Conservation (phyloP, 2,888 invertebrate genomes). For the Chaetogeoica ovagalla region DNA sequence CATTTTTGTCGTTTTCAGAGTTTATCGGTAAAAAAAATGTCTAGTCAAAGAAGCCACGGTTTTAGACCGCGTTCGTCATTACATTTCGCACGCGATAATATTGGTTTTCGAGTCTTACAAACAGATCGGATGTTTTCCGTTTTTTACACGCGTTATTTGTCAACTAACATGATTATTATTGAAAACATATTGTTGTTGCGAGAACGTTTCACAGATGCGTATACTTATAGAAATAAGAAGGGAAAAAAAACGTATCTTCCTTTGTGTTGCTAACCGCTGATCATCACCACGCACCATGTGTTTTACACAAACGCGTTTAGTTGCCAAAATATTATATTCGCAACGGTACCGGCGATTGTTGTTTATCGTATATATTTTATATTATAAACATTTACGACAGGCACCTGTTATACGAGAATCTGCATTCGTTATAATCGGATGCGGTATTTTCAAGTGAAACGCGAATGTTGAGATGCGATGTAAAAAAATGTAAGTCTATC, state of each 20-base stretch:
- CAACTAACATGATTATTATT: neutral
- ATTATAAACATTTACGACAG: constrained; percentile 1
- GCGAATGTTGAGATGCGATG: neutral
- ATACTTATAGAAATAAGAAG: too few relatives aligned
- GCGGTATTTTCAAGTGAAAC: neutral
- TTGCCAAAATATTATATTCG: constrained; percentile 33
- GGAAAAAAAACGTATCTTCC: constrained; percentile 1
- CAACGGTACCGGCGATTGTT: neutral
- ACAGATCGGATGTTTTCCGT: neutral
- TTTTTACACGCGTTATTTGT: neutral
- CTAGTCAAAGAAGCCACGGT: too few relatives aligned
- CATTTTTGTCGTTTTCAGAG: too few relatives aligned
- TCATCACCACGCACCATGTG: neutral
- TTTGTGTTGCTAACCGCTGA: constrained; percentile 9
- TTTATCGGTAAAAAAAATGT: too few relatives aligned
- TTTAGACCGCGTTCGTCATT: too few relatives aligned
- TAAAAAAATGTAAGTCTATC: neutral
- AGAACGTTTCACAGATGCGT: constrained; percentile 2
- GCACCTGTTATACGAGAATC: neutral
- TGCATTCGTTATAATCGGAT: neutral
- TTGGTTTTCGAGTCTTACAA: too few relatives aligned
- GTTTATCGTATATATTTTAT: neutral
- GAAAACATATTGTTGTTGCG: too few relatives aligned
- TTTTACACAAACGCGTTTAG: neutral
- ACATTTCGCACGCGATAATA: too few relatives aligned